These are phyloP conservation scores for Elaphurus davidianus DNA, from an alignment of 2,113 vertebrate species.

Conservation along the genomic window DNA sequence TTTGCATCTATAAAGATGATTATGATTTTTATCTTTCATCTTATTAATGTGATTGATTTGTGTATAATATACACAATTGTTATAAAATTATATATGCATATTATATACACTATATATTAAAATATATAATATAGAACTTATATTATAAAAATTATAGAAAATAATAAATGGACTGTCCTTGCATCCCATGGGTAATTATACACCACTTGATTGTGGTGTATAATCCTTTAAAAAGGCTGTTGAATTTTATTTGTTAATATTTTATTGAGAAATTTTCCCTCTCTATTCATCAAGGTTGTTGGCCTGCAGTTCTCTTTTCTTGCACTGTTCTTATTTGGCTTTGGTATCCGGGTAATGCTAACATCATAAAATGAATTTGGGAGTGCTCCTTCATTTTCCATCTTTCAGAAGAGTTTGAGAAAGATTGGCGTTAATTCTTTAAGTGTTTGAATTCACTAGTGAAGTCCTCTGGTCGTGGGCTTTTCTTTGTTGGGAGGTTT, in stretches of 20 bases:
- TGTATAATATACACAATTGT: not conserved
- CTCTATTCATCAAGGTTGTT: not conserved
- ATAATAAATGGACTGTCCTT: not conserved
- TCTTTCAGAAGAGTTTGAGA: not conserved
- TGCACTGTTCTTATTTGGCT: not conserved
- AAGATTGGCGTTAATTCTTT: not conserved
- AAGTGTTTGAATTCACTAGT: not conserved
- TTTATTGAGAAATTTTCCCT: not conserved
- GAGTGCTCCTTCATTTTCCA: not conserved
- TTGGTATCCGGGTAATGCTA: not conserved
- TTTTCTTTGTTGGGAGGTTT: not conserved
- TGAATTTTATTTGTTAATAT: not conserved
- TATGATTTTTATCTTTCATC: not conserved
- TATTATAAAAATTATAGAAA: not conserved
- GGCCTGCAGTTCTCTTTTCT: not conserved
- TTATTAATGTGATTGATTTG: not conserved
- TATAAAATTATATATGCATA: not conserved
- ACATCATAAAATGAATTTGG: not conserved
- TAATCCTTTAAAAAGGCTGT: not conserved
- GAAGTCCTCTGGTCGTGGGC: rapidly evolving
- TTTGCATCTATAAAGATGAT: not conserved
- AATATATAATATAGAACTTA: not conserved
- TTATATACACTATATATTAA: not conserved
- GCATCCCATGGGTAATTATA: not conserved
- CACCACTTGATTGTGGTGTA: not conserved